Percentiles rank a stretch among this genome's conserved stretches.
Evolutionary conservation across 2,113 vertebrate species (phyloP).

Genomic region (Numida meleagris): DNA sequence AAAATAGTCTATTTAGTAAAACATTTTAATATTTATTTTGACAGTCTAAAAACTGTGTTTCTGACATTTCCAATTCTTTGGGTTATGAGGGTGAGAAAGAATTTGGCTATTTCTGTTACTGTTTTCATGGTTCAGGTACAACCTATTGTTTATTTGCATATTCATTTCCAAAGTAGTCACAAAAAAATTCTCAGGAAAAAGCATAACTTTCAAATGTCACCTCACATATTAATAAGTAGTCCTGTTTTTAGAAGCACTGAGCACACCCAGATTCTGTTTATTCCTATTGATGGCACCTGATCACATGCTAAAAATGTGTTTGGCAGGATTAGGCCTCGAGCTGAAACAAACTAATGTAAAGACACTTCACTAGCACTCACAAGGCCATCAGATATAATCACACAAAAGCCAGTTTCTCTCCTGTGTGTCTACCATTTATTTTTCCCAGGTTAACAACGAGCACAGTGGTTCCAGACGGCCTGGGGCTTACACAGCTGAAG

Average conservation of each 20-base stretch:
- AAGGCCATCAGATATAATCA: constrained; percentile 26
- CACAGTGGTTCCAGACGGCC: not conserved
- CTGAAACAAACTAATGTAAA: constrained; percentile 31
- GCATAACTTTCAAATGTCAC: not conserved
- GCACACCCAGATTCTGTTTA: not conserved
- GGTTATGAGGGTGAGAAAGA: not conserved
- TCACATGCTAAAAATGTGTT: constrained; percentile 26
- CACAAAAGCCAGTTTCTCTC: not conserved
- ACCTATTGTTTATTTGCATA: not conserved
- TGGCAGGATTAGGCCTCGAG: constrained; percentile 18
- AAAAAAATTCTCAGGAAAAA: not conserved
- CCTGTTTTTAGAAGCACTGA: not conserved
- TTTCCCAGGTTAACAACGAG: not conserved
- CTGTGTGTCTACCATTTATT: constrained; percentile 28
- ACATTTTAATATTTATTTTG: not conserved
- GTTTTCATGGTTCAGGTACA: not conserved
- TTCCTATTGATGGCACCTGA: not conserved
- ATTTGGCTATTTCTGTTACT: not conserved
- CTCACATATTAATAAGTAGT: not conserved
- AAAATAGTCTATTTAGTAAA: not conserved
- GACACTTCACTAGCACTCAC: not conserved
- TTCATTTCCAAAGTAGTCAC: not conserved
- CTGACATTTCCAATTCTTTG: not conserved
- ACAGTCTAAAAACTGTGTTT: constrained; percentile 25
- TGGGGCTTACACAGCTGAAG: not conserved